Base-by-base conservation (phyloP, 2,888 invertebrate species). In the Spodoptera exigua region DNA sequence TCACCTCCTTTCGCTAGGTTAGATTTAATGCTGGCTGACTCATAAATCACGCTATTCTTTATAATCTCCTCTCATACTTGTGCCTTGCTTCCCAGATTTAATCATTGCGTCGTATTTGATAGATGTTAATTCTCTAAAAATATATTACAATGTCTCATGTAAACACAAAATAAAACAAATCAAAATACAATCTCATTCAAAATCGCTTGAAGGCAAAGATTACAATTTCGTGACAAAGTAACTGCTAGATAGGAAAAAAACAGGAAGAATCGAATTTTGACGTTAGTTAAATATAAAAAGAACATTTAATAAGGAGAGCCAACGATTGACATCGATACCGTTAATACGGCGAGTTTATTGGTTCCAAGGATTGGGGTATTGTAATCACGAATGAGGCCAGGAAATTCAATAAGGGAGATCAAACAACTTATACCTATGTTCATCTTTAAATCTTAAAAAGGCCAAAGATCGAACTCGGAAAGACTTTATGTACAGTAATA, bases 361-460 rank as follows among this genome's bases (percentile, higher is more conserved):
- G 53, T 58, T 59, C 43, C 21, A 35, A 45, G 53, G 72, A 71
- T 69, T 61, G 45, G 60, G 46, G 36, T 48, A 71, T 61, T 65
- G 49, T 72, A 59, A 74, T 69, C 57, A 61, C 46, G 61, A 74
- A 57, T 55, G 54, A 58, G 54, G 49, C 41, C 46, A 21, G 49
- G 34, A 47, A 56, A 56, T 55, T 69, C 60, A 48, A 64, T 55
- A 57, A 57, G 34, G 27, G 43, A 74, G 57, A 69, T 74, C 75
- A 69, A 69, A 75, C 69, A 65, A 69, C 55, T 61, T 61, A 68
- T 65, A 55, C 27, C 9, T 55, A 44, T 46, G 48, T 58, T 66
- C 49, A 68, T 62, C 55, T 52, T 34, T 60, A 51, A 71, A 74
- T 69, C 75, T 65, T 57, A 44, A 75, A 75, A 67, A 62, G 63